Conservation (phyloP, 1,140 invertebrate species). For the Hestina assimilis region DNA sequence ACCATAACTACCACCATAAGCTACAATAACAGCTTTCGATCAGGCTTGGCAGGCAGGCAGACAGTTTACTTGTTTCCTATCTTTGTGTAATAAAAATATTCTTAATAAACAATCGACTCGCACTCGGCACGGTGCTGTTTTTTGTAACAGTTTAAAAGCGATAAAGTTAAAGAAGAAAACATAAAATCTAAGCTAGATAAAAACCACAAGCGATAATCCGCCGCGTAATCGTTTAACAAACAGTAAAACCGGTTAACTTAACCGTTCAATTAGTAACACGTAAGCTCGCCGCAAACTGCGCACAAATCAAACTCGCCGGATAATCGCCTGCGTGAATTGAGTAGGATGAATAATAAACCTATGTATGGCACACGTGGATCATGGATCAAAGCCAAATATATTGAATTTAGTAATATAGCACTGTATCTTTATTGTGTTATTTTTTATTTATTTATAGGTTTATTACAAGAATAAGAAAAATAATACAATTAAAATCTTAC, state of each 20-base stretch:
- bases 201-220: constrained; percentile 33
- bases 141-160: not conserved
- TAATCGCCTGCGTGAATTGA: constrained; percentile 20
- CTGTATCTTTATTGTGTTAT: too few species aligned
- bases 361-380: not conserved
- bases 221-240: constrained; percentile 54
- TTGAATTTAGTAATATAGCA: too few species aligned
- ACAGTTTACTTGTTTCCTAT: too few species aligned
- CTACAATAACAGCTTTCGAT: too few species aligned
- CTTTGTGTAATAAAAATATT: too few species aligned
- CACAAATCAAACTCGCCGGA: constrained; percentile 40
- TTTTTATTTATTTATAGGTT: too few species aligned
- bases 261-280: constrained; percentile 58
- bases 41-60: too few species aligned
- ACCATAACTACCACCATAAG: too few species aligned
- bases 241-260: constrained; percentile 49
- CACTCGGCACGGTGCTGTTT: too few species aligned
- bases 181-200: constrained; percentile 22
- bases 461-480: too few species aligned
- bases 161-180: not conserved
- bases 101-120: too few species aligned
- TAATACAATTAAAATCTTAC: too few species aligned
- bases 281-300: constrained; percentile 45
- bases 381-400: not conserved
- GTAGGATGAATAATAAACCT: not conserved